Conservation (phyloP, 2,797 vertebrate species). For the Typhlichthys subterraneus region DNA sequence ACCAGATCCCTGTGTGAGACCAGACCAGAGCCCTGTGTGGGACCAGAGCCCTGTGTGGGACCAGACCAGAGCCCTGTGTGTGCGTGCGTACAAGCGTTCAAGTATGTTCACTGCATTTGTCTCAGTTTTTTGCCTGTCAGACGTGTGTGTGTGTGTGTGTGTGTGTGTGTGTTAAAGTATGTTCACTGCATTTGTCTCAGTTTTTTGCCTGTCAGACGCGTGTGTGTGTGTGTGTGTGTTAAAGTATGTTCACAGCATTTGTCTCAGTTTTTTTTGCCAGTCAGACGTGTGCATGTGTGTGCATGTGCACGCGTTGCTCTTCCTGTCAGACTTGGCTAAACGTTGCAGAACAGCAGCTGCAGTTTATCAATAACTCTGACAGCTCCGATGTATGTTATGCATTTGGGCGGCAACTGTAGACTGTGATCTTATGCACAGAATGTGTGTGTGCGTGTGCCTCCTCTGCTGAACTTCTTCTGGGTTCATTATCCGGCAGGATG, state of each 20-base stretch:
- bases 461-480: background rate
- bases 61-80: background rate
- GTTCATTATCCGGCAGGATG: no score
- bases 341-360: conserved; percentile 67
- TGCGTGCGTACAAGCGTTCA: background rate
- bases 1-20: no score
- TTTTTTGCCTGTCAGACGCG: no score
- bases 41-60: background rate
- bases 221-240: background rate
- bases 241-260: no score
- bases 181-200: no score
- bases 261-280: no score
- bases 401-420: conserved; percentile 35
- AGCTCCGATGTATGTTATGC: conserved; percentile 64
- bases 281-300: background rate
- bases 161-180: no score
- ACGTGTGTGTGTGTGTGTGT: no score
- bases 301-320: conserved; percentile 13
- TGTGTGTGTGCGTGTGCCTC: conserved; percentile 31
- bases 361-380: conserved; percentile 73
- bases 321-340: conserved; percentile 63
- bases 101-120: background rate
- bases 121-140: no score
- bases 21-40: no score
- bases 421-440: conserved; percentile 22